Evolutionary conservation across 2,888 invertebrate species (phyloP).

Genomic region (Synergus japonicus): DNA sequence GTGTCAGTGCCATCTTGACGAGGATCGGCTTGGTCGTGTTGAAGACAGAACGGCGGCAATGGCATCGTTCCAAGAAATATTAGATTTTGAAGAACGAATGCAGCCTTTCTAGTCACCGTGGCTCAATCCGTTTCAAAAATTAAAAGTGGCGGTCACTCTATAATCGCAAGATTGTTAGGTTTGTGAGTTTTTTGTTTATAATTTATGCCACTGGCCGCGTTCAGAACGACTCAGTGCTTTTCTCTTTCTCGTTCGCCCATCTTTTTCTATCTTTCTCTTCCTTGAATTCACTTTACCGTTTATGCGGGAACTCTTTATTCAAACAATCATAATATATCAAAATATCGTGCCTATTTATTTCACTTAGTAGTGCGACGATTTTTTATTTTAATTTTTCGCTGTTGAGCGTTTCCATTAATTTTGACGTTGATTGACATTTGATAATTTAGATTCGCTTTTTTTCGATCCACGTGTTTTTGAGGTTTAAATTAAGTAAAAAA

Average conservation of each 20-base stretch:
- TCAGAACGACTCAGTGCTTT: constrained; percentile 42
- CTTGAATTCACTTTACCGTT: constrained; percentile 28
- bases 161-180: constrained; percentile 8
- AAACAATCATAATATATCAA: constrained; percentile 21
- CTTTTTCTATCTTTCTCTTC: constrained; percentile 40
- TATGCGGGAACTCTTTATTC: constrained; percentile 42
- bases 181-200: constrained; percentile 29
- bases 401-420: neutral
- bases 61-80: constrained; percentile 41
- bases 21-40: constrained; percentile 42
- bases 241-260: constrained; percentile 29
- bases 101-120: constrained; percentile 11
- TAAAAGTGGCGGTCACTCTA: neutral
- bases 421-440: constrained; percentile 15
- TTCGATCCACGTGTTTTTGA: constrained; percentile 28
- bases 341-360: neutral
- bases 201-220: constrained; percentile 44
- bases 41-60: constrained; percentile 40
- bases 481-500: neutral
- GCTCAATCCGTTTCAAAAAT: neutral
- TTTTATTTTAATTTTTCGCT: neutral
- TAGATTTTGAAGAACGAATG: constrained; percentile 12
- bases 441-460: constrained; percentile 6
- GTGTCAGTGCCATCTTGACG: constrained; percentile 56
- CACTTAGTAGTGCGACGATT: neutral